A percentile compares a stretch with the other conserved stretches of the same genome.
These are phyloP conservation scores for Prionailurus viverrinus DNA, from an alignment of 2,113 vertebrate species.

Conservation along the genomic window DNA sequence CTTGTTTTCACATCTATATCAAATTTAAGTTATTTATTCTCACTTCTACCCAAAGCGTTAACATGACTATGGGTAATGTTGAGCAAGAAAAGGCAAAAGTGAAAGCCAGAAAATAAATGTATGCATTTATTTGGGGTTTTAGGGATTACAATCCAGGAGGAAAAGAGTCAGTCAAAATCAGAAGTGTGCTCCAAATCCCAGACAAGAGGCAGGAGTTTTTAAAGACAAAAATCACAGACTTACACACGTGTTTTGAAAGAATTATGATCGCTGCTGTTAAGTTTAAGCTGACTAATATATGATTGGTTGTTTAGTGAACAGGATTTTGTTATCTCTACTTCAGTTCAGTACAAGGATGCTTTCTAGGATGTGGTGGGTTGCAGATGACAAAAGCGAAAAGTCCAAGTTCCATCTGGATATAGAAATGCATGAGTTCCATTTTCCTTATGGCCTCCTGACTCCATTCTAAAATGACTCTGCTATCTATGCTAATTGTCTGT, in stretches of 20 bases:
- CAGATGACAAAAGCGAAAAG: not conserved
- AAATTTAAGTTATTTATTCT: not conserved
- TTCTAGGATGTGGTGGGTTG: not conserved
- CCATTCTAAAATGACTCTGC: not conserved
- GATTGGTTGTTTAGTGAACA: not conserved
- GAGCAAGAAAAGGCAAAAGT: not conserved
- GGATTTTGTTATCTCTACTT: not conserved
- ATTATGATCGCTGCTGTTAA: not conserved
- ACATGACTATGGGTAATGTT: not conserved
- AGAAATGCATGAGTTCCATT: not conserved
- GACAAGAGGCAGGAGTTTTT: not conserved
- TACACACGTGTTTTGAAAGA: not conserved
- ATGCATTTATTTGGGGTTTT: not conserved
- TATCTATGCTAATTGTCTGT: not conserved
- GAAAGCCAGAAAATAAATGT: not conserved
- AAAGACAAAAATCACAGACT: not conserved
- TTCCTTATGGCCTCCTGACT: not conserved
- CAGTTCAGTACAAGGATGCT: not conserved
- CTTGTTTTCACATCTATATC: conserved; percentile 42
- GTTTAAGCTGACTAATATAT: not conserved
- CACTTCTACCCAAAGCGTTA: conserved; percentile 41
- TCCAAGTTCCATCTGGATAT: not conserved
- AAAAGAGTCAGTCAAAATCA: not conserved
- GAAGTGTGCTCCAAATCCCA: not conserved
- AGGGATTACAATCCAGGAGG: not conserved